Percentiles rank a stretch among this genome's conserved stretches.
phyloP scores from a whole-genome alignment of 2,888 invertebrate species.

The Tetheella fluctuosa region DNA sequence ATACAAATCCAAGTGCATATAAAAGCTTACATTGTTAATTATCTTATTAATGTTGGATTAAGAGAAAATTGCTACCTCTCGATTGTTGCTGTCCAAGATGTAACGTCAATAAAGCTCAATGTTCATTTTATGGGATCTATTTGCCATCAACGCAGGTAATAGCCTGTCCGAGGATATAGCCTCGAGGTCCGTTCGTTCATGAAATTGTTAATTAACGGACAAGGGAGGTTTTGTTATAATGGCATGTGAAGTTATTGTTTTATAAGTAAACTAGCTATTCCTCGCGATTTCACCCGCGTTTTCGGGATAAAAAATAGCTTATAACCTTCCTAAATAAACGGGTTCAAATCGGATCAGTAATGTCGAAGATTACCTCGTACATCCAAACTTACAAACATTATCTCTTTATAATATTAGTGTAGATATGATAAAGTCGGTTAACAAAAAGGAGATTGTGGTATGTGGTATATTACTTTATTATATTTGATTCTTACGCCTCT shows the following conservation, averaged over 20 bases:
- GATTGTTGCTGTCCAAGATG: slow-evolving; percentile 9
- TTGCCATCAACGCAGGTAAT: slow-evolving; percentile 49
- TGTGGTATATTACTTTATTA: too few relatives aligned
- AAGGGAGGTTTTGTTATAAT: slow-evolving; percentile 27
- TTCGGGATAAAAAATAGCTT: too few relatives aligned
- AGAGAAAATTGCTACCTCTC: neutral
- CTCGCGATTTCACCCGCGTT: too few relatives aligned
- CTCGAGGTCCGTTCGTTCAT: slow-evolving; percentile 46
- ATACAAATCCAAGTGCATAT: neutral
- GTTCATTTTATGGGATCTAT: slow-evolving; percentile 27
- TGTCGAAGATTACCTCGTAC: too few relatives aligned
- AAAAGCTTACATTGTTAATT: neutral
- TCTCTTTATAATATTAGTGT: too few relatives aligned
- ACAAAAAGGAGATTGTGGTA: too few relatives aligned
- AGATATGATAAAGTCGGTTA: too few relatives aligned
- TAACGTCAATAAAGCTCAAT: slow-evolving; percentile 13
- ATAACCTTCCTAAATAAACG: too few relatives aligned
- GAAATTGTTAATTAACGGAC: slow-evolving; percentile 64
- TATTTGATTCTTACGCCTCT: too few relatives aligned
- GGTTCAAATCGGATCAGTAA: too few relatives aligned
- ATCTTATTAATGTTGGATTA: slow-evolving; percentile 4
- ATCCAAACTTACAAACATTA: too few relatives aligned
- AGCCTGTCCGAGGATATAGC: slow-evolving; percentile 41
- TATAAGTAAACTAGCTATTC: neutral
- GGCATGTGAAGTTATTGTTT: slow-evolving; percentile 32